Percentiles rank a stretch among this genome's conserved stretches.
phyloP scores from a whole-genome alignment of 2,113 vertebrate species.

The Rostratula benghalensis region DNA sequence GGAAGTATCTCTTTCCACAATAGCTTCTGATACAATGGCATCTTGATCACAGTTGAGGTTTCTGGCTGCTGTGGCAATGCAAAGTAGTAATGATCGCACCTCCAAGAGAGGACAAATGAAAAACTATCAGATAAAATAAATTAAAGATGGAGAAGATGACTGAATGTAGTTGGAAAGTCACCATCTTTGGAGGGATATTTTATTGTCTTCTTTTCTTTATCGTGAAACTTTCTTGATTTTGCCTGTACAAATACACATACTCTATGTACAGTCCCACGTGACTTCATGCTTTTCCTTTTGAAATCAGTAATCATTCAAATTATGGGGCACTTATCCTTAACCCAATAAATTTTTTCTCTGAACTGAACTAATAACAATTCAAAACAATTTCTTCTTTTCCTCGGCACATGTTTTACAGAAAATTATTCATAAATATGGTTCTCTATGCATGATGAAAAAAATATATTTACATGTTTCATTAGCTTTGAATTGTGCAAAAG shows the following conservation, averaged over 20 bases:
- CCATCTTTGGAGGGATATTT: neutral
- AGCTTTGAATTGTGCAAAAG: neutral
- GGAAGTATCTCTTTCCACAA: neutral
- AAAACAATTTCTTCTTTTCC: neutral
- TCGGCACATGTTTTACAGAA: neutral
- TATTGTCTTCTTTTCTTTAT: neutral
- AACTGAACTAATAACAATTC: neutral
- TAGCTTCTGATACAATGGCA: neutral
- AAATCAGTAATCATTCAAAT: neutral
- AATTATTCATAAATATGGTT: neutral
- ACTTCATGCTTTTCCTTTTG: conserved; percentile 1
- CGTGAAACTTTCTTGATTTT: neutral
- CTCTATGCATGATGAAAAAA: neutral
- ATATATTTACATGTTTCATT: neutral
- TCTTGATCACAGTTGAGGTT: neutral
- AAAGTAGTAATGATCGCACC: neutral
- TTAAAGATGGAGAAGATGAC: neutral
- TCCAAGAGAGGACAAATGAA: neutral
- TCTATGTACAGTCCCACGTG: neutral
- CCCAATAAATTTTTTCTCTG: neutral
- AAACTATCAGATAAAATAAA: conserved; percentile 19
- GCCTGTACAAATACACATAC: no score
- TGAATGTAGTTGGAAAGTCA: neutral
- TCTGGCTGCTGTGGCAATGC: neutral
- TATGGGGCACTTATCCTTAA: neutral